Evolutionary conservation across 2,797 vertebrate species (phyloP).

Genomic region (Hephaestus fuliginosus): DNA sequence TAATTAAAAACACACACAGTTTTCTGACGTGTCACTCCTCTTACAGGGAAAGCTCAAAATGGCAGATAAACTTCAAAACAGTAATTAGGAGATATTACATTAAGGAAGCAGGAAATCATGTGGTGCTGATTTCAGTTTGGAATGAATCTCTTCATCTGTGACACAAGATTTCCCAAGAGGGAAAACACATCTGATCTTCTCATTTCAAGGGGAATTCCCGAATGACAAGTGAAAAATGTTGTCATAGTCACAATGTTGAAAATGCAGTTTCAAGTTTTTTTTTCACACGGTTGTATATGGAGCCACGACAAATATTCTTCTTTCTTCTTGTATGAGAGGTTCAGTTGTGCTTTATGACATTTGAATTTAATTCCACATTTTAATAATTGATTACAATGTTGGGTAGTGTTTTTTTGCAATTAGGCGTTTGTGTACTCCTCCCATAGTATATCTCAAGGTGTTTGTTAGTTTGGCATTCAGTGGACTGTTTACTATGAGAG

Average conservation of each 20-base stretch:
- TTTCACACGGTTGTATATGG: neutral
- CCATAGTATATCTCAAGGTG: neutral
- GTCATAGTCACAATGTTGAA: slow-evolving; percentile 4
- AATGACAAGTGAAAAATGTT: neutral
- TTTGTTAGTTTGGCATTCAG: neutral
- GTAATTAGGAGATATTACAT: neutral
- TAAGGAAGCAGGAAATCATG: neutral
- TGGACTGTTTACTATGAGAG: neutral
- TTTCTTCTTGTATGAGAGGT: neutral
- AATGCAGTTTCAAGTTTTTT: neutral
- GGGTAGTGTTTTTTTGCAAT: neutral
- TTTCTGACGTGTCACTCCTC: slow-evolving; percentile 11
- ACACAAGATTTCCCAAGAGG: slow-evolving; percentile 37
- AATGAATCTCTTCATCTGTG: slow-evolving; percentile 23
- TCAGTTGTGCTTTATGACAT: neutral
- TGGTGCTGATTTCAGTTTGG: neutral
- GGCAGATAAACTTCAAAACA: neutral
- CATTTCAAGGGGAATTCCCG: slow-evolving; percentile 15
- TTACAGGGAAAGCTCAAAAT: neutral
- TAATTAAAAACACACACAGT: slow-evolving; percentile 22
- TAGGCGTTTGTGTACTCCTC: neutral
- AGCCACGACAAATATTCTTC: too few relatives aligned
- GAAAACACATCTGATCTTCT: slow-evolving; percentile 3
- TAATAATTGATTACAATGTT: neutral
- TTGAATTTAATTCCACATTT: neutral